Base-by-base conservation (phyloP, 2,797 vertebrate species). In the Caiman crocodilus region DNA sequence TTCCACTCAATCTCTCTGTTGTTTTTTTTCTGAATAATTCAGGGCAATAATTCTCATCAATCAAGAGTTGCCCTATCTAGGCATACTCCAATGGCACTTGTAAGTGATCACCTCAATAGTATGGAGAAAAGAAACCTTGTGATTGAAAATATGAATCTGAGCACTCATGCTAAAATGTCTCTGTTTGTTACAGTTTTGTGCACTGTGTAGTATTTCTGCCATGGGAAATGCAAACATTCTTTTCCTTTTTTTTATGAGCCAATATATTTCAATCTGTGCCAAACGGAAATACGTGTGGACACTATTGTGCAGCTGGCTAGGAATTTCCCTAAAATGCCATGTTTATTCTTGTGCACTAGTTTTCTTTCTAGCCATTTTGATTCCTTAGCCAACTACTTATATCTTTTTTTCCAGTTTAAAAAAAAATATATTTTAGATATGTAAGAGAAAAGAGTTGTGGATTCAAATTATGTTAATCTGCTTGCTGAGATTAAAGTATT, bases 221-320 rank as follows among this genome's bases (percentile, higher is more conserved):
- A 92, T 71, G 86, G 65, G 59, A 71, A 95, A 89, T 85, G 84
- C 5, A 85, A 88, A 89, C 67, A 23, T 1, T 42, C 28, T 74
- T 90, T 96, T 96, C 94, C 96, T 95, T 93, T 94, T 94, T 95
- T 95, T 91, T 94, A 96, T 95, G 94, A 18, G n/a, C 95, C 92
- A 90, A 61, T 60, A 67, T 90, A 91, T 88, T 89, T 61, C 1
- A 0, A 61, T 88, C 76, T 96, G 81, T 75, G 88, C 94, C 91
- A 95, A 96, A 93, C 95, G 95, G 96, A 97, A 97, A 63, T 79
- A 95, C 75, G 95, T 81, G 94, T 91, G 91, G 93, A 96, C 87
- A 91, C 69, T 82, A 93, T 57, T 90, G 89, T 76, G 79, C 74
- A 93, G 95, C 84, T 90, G 84, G 84, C 90, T 95, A 78, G 92